These are phyloP conservation scores for Sebastolobus alascanus DNA, from an alignment of 2,797 vertebrate genomes.

Conservation along the genomic window DNA sequence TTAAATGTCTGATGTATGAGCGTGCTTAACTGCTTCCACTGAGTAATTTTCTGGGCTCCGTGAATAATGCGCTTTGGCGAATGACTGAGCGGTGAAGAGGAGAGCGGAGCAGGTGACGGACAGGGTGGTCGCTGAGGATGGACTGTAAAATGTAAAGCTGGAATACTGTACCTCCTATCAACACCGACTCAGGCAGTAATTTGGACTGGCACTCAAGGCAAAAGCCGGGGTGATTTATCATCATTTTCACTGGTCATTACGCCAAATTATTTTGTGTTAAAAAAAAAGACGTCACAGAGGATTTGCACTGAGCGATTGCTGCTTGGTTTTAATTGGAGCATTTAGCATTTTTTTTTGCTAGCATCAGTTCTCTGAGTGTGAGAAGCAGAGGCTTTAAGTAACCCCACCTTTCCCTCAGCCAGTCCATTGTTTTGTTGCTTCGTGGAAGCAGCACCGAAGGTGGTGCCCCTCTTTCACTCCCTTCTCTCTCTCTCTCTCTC, in stretches of 20 bases:
- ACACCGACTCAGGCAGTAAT: constrained; percentile 2
- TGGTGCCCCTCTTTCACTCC: constrained; percentile 8
- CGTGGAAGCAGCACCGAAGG: not conserved
- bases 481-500: constrained; percentile 28
- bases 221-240: constrained; percentile 47
- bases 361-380: constrained; percentile 11
- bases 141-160: constrained; percentile 52
- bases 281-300: constrained; percentile 30
- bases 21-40: constrained; percentile 60
- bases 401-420: not conserved
- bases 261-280: constrained; percentile 56
- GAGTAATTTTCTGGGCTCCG: constrained; percentile 47
- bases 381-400: constrained; percentile 4
- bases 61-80: constrained; percentile 60
- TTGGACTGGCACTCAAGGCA: constrained; percentile 32
- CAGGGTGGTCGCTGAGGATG: constrained; percentile 27
- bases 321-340: constrained; percentile 54
- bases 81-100: constrained; percentile 36
- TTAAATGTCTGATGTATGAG: constrained; percentile 63
- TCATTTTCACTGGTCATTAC: constrained; percentile 55
- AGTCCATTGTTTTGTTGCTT: not conserved
- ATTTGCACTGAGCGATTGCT: constrained; percentile 42
- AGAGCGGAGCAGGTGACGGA: constrained; percentile 54
- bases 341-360: constrained; percentile 46
- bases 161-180: constrained; percentile 22